A percentile compares a stretch with the other conserved stretches of the same genome.
Evolutionary conservation across 1,140 invertebrate genomes (phyloP).

Genomic region (Parapsyche elsis): DNA sequence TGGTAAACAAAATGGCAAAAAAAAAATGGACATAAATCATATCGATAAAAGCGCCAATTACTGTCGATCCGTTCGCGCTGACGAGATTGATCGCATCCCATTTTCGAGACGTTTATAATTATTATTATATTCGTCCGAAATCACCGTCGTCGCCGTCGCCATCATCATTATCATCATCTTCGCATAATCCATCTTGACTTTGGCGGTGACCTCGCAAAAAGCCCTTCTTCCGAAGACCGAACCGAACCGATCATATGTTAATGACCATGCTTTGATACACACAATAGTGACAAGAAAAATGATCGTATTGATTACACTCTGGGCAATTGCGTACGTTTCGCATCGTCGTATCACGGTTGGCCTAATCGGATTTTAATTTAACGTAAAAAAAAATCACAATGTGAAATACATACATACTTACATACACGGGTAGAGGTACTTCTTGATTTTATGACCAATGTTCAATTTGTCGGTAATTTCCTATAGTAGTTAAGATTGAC

Average conservation of each 20-base stretch:
- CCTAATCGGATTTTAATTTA: constrained; percentile 22
- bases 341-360: neutral
- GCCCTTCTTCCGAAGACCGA: neutral
- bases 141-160: neutral
- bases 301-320: neutral
- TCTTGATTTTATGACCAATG: too few species aligned
- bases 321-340: neutral
- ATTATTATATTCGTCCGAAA: neutral
- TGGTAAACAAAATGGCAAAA: too few species aligned
- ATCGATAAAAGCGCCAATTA: too few species aligned
- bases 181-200: neutral
- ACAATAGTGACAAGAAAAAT: constrained; percentile 23
- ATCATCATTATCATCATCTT: neutral
- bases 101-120: neutral
- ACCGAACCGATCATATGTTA: constrained; percentile 17
- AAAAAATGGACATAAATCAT: too few species aligned
- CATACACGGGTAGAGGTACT: too few species aligned
- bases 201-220: neutral
- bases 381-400: neutral
- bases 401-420: too few species aligned
- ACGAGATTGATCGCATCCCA: neutral
- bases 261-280: constrained; percentile 8
- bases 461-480: too few species aligned
- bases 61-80: neutral
- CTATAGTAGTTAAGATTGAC: too few species aligned